Conservation (phyloP, 2,797 vertebrate genomes). For the Bradypodion ventrale region DNA sequence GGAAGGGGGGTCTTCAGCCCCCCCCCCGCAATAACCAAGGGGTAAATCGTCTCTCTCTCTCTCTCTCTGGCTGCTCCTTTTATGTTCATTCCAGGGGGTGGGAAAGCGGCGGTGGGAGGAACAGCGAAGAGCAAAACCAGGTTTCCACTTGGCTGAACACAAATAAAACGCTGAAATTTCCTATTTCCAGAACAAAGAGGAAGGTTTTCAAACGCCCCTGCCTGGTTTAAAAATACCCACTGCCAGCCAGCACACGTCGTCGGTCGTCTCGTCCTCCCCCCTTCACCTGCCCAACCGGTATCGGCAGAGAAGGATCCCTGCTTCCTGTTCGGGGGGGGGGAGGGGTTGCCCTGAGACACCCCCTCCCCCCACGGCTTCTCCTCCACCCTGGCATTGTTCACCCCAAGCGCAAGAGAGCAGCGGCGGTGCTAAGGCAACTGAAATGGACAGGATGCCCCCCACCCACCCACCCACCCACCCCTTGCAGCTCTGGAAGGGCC, state of each 20-base stretch:
- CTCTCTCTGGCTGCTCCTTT: not conserved
- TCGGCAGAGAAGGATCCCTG: not conserved
- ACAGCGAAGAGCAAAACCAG: not conserved
- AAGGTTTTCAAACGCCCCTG: not conserved
- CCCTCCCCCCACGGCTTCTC: not conserved
- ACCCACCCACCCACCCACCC: no score
- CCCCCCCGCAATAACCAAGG: not conserved
- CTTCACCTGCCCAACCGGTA: not conserved
- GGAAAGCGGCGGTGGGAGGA: no score
- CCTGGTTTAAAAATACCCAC: not conserved
- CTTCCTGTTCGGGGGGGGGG: no score
- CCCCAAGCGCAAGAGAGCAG: not conserved
- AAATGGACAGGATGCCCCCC: no score
- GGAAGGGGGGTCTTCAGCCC: no score
- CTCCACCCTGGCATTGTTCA: not conserved
- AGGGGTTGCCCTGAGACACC: not conserved
- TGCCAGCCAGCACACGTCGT: not conserved
- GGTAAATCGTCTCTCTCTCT: not conserved
- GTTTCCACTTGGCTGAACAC: slow-evolving; percentile 22
- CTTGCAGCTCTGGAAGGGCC: no score
- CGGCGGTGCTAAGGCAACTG: not conserved
- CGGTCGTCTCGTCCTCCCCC: rapidly evolving
- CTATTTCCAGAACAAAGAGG: slow-evolving; percentile 28
- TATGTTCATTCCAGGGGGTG: not conserved
- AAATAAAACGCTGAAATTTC: slow-evolving; percentile 55